Base-by-base conservation (phyloP, 2,888 invertebrate genomes). In the Lasiommata megera region DNA sequence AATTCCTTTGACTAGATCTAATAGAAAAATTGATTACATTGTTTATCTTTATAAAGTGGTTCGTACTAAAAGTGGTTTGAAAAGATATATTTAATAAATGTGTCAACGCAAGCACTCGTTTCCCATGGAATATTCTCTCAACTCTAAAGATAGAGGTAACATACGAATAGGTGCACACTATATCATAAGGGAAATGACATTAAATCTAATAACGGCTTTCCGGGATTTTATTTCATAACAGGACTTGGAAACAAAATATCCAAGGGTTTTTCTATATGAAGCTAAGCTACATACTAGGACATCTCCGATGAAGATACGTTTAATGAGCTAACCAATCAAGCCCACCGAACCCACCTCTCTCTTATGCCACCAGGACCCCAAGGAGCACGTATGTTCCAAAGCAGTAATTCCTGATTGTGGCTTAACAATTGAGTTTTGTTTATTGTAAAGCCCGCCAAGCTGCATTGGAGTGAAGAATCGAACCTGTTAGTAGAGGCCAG, bases 51-150 rank as follows among this genome's bases (percentile, higher is more conserved):
- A 14, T 23, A 48, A 18, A 17, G 18, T 6, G 9, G 12, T 23
- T 23, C 23, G 23, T 23, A 17, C 12, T 18, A 8, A 34, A 23
- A 34, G 36, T 37, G 12, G 36, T 36, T 53, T n/a, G 34, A n/a
- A n/a, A n/a, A n/a, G 43, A 34, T n/a, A 23, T 7, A 43, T 43
- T 23, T 23, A 29, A 44, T 54, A 38, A 48, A 60, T 65, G 60
- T 62, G 61, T 66, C 68, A 65, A 67, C 71, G 69, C 70, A 63
- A 69, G 1, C 44, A 14, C 29, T 18, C 14, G 54, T 37, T 28
- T 36, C 8, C 18, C 36, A 29, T 38, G 28, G 16, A 9, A 28
- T 17, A 11, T 9, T 6, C 18, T 36, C 17, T 28, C 16, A 11
- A 6, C 23, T 51, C 51, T 40, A 28, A 40, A 51, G 14, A 40